phyloP scores from a whole-genome alignment of 1,140 invertebrate species.

The Leptonema lineaticorne region DNA sequence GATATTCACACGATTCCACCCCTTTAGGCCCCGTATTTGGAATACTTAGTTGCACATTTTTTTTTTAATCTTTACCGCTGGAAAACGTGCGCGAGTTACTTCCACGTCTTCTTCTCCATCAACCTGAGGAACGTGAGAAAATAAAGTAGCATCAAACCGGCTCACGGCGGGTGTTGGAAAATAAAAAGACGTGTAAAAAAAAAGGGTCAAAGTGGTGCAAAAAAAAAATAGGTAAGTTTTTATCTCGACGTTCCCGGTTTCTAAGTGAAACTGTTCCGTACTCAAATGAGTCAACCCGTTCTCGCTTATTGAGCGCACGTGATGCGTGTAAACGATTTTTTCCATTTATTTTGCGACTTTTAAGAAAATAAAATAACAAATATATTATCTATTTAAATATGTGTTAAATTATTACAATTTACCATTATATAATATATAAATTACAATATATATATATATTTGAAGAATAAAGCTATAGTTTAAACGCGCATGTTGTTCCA shows the following conservation, averaged over 20 bases:
- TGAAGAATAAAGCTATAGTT: neutral
- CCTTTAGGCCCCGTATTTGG: neutral
- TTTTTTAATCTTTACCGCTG: too few species aligned
- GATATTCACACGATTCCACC: too few species aligned
- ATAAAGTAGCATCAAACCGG: constrained; percentile 10
- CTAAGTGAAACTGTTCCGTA: neutral
- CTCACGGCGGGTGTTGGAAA: too few species aligned
- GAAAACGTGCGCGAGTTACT: neutral
- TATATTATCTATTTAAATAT: too few species aligned
- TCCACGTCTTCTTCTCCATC: neutral
- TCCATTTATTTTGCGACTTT: too few species aligned
- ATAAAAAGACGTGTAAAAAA: too few species aligned
- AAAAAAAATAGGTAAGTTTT: neutral
- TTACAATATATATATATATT: neutral
- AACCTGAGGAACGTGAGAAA: constrained; percentile 6
- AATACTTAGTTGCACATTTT: too few species aligned
- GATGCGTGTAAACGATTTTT: neutral
- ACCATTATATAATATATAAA: too few species aligned
- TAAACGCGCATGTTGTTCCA: neutral
- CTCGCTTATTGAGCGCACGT: neutral
- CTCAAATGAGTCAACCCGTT: neutral
- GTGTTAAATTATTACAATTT: too few species aligned
- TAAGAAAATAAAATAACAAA: too few species aligned
- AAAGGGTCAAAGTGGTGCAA: neutral
- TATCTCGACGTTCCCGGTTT: neutral